Percentiles rank a stretch among this genome's conserved stretches.
These are phyloP conservation scores for Elaeidobius kamerunicus DNA, from an alignment of 2,888 invertebrate genomes.

Conservation along the genomic window DNA sequence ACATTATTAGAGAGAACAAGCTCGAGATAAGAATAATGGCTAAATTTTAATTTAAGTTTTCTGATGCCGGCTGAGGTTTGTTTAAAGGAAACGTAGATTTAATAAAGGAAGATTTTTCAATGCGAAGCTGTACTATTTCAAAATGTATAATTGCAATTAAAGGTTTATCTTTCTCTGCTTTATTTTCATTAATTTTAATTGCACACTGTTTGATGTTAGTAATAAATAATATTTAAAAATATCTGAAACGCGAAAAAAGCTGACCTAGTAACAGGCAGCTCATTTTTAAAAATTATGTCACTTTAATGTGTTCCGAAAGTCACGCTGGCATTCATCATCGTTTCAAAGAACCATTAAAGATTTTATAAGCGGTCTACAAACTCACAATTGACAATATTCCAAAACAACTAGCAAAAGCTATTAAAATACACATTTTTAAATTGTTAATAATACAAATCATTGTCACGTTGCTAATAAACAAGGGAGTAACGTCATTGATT, in stretches of 20 bases:
- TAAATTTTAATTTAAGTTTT: conserved; percentile 23
- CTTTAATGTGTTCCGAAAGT: background rate
- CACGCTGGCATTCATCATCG: too few species aligned
- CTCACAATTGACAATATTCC: conserved; percentile 5
- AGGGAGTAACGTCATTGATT: conserved; percentile 41
- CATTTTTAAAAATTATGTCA: background rate
- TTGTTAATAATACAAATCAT: conserved; percentile 31
- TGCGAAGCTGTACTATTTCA: background rate
- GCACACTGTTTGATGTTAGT: too few species aligned
- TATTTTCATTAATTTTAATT: too few species aligned
- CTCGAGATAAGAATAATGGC: conserved; percentile 25
- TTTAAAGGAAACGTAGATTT: conserved; percentile 4
- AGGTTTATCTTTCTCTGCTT: too few species aligned
- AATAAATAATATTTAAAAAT: too few species aligned
- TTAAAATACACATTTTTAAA: conserved; percentile 13
- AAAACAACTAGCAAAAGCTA: conserved; percentile 6
- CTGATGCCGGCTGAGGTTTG: conserved; percentile 6
- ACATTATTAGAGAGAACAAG: conserved; percentile 31
- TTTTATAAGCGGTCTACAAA: background rate
- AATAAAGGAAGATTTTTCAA: conserved; percentile 5
- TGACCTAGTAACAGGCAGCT: too few species aligned
- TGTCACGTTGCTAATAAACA: conserved; percentile 35
- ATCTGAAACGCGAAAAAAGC: too few species aligned
- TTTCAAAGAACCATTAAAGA: background rate
- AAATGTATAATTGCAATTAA: too few species aligned